Conservation (phyloP, 2,797 vertebrate species). For the Gastrophryne carolinensis region DNA sequence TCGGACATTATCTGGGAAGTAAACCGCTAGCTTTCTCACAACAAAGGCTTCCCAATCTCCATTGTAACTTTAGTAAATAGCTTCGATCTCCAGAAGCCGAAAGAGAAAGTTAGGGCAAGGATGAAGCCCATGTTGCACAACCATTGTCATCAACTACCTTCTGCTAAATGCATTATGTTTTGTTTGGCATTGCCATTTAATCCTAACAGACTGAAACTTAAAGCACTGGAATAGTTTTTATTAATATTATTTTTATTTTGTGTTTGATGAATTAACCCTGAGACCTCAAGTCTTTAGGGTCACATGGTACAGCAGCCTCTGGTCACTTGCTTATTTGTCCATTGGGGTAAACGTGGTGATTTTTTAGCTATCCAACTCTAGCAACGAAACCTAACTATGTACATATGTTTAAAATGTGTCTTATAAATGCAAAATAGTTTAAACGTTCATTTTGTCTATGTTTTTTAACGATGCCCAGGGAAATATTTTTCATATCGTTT, state of each 20-base stretch:
- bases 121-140: background rate
- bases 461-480: conserved; percentile 83
- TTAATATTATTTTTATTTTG: too few species aligned
- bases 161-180: background rate
- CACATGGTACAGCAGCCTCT: background rate
- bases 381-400: conserved; percentile 78
- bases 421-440: conserved; percentile 82
- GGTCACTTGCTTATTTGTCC: background rate
- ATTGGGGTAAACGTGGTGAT: background rate
- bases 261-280: background rate
- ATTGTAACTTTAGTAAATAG: background rate
- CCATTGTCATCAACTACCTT: background rate
- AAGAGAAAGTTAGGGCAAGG: background rate
- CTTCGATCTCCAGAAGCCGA: background rate
- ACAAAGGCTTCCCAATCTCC: conserved; percentile 57
- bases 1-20: conserved; percentile 60
- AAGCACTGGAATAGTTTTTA: background rate
- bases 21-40: conserved; percentile 62
- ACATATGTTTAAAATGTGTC: conserved; percentile 86
- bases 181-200: background rate
- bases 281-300: conserved; percentile 67
- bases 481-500: conserved; percentile 79
- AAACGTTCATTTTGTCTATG: conserved; percentile 72
- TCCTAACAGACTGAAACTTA: background rate
- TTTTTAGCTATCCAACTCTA: conserved; percentile 58